These are phyloP conservation scores for Hyppa rectilinea DNA, from an alignment of 2,888 invertebrate species.

Conservation along the genomic window DNA sequence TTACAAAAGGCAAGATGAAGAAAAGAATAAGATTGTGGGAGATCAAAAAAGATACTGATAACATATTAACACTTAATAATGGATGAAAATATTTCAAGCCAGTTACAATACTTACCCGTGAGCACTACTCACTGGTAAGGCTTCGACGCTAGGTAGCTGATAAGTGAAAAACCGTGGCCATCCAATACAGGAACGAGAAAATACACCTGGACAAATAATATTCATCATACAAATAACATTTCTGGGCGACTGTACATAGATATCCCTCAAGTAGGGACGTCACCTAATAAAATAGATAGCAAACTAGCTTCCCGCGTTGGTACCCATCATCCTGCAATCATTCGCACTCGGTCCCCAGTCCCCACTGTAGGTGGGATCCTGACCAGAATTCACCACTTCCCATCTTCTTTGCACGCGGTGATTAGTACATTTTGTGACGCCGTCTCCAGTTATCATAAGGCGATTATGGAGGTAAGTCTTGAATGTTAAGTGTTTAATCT, in stretches of 20 bases:
- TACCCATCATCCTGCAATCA: slow-evolving; percentile 72
- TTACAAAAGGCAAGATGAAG: not conserved
- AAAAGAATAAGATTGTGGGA: not conserved
- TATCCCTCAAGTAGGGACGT: slow-evolving; percentile 57
- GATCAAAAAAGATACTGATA: not conserved
- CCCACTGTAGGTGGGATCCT: slow-evolving; percentile 37
- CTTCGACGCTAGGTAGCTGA: no score
- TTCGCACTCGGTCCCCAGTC: slow-evolving; percentile 51
- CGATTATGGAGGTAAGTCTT: slow-evolving; percentile 56
- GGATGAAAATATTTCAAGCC: not conserved
- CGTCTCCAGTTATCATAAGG: not conserved
- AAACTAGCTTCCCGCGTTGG: slow-evolving; percentile 67
- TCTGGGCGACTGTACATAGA: slow-evolving; percentile 50
- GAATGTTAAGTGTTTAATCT: not conserved
- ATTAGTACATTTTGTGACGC: slow-evolving; percentile 2
- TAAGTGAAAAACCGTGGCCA: not conserved
- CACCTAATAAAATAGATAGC: slow-evolving; percentile 70
- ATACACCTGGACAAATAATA: no score
- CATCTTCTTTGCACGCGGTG: slow-evolving; percentile 8
- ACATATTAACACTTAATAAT: not conserved
- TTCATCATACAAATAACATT: slow-evolving; percentile 27
- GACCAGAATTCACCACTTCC: slow-evolving; percentile 18
- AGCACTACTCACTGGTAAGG: no score
- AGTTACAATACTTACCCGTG: no score
- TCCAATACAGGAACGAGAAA: no score